These are phyloP conservation scores for Schizothorax lantsangensis DNA, from an alignment of 2,797 vertebrate genomes.

Conservation along the genomic window DNA sequence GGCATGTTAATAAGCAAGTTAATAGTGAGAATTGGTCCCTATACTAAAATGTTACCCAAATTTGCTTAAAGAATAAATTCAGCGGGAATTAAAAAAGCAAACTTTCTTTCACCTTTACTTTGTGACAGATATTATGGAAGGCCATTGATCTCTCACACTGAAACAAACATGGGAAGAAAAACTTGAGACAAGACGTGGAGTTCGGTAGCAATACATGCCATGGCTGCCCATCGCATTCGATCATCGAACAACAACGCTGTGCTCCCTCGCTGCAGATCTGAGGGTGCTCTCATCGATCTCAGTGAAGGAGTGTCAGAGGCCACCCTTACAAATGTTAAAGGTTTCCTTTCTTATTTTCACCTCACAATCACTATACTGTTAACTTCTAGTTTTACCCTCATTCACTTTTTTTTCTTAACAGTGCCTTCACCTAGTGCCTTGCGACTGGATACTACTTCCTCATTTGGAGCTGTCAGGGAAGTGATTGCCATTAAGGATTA, in stretches of 20 bases:
- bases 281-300: slow-evolving; percentile 94
- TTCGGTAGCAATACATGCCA: slow-evolving; percentile 65
- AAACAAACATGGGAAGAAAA: slow-evolving; percentile 50
- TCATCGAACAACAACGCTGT: slow-evolving; percentile 82
- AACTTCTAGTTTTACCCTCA: neutral
- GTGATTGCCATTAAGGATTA: slow-evolving; percentile 97
- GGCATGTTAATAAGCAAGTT: neutral
- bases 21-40: no score
- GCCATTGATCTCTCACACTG: slow-evolving; percentile 55
- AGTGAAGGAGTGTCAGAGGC: slow-evolving; percentile 85
- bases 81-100: neutral
- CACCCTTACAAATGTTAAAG: slow-evolving; percentile 90
- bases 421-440: slow-evolving; percentile 96
- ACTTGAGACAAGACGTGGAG: slow-evolving; percentile 44
- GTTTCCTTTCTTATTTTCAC: slow-evolving; percentile 67
- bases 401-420: slow-evolving; percentile 63
- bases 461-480: slow-evolving; percentile 89
- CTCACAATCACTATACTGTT: neutral
- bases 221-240: slow-evolving; percentile 97
- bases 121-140: slow-evolving; percentile 67
- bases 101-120: slow-evolving; percentile 43
- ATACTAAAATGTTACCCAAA: no score
- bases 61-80: neutral
- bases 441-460: slow-evolving; percentile 83
- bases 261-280: slow-evolving; percentile 93